Conservation (phyloP, 2,113 vertebrate species). For the Nasalis larvatus region DNA sequence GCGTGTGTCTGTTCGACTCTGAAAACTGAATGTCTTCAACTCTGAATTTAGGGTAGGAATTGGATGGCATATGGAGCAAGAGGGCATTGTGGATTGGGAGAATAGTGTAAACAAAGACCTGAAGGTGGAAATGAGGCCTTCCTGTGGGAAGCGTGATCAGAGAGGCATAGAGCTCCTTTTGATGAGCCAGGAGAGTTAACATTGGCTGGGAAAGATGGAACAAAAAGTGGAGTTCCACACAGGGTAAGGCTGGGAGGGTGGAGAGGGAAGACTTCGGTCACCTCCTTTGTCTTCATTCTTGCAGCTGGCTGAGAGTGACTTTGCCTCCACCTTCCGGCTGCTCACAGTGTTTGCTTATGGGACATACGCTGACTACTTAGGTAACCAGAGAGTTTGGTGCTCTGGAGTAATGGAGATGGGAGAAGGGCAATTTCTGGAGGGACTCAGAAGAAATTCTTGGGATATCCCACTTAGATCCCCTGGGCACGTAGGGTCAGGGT, state of each 20-base stretch:
- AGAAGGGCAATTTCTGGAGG: conserved; percentile 17
- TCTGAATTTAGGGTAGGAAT: background rate
- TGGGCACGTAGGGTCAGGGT: background rate
- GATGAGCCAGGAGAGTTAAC: background rate
- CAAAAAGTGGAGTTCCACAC: background rate
- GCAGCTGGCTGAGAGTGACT: conserved; percentile 94
- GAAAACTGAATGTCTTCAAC: background rate
- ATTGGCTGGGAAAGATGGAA: background rate
- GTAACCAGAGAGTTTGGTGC: conserved; percentile 78
- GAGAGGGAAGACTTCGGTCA: background rate
- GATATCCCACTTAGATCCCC: background rate
- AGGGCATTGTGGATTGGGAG: background rate
- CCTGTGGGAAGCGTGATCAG: background rate
- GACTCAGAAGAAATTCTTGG: background rate
- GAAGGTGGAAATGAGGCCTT: background rate
- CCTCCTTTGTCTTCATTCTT: conserved; percentile 74
- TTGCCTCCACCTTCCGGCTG: conserved; percentile 94
- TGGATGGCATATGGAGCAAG: background rate
- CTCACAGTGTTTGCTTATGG: conserved; percentile 97
- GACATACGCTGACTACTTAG: conserved; percentile 96
- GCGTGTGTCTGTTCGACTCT: background rate
- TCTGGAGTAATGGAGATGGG: background rate
- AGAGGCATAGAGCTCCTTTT: background rate
- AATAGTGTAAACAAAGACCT: background rate
- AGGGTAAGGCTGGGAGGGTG: background rate